Evolutionary conservation across 1,140 invertebrate species (phyloP).

Genomic region (Atopsyche davidsoni): DNA sequence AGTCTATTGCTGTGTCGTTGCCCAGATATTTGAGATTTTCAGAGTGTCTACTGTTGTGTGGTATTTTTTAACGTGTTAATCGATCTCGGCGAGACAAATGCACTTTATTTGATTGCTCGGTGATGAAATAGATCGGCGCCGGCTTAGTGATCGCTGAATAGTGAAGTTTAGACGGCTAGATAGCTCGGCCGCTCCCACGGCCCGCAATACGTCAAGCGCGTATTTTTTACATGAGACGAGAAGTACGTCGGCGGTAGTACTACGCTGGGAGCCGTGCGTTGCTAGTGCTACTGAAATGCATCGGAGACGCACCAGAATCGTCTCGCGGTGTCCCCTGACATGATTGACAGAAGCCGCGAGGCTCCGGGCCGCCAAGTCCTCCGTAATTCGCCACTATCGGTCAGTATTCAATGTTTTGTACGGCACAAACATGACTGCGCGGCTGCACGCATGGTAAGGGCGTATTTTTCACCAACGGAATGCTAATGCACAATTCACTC

Average conservation of each 20-base stretch:
- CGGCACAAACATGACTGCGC: conserved; percentile 3
- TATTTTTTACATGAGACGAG: conserved; percentile 22
- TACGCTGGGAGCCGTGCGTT: conserved; percentile 10
- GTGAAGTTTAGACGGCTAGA: conserved; percentile 1
- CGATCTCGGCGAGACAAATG: conserved; percentile 17
- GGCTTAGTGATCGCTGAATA: conserved; percentile 9
- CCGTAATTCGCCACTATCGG: conserved; percentile 18
- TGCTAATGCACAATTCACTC: conserved; percentile 2
- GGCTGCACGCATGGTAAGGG: conserved; percentile 16
- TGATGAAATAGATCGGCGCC: background rate
- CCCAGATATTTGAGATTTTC: conserved; percentile 22
- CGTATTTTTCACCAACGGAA: conserved; percentile 15
- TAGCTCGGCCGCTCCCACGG: conserved; percentile 15
- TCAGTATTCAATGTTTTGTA: conserved; percentile 20
- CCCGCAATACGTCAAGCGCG: conserved; percentile 20
- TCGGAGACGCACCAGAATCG: conserved; percentile 17
- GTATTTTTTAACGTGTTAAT: conserved; percentile 20
- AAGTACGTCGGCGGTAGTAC: conserved; percentile 10
- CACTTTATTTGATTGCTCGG: conserved; percentile 4
- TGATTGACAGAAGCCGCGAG: conserved; percentile 21
- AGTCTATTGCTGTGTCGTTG: conserved; percentile 17
- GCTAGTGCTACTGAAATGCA: conserved; percentile 20
- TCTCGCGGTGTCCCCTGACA: conserved; percentile 16
- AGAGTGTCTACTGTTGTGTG: conserved; percentile 17
- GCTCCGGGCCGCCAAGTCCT: conserved; percentile 15